These are phyloP conservation scores for Eulimnadia texana DNA, from an alignment of 1,140 invertebrate species.

Conservation along the genomic window DNA sequence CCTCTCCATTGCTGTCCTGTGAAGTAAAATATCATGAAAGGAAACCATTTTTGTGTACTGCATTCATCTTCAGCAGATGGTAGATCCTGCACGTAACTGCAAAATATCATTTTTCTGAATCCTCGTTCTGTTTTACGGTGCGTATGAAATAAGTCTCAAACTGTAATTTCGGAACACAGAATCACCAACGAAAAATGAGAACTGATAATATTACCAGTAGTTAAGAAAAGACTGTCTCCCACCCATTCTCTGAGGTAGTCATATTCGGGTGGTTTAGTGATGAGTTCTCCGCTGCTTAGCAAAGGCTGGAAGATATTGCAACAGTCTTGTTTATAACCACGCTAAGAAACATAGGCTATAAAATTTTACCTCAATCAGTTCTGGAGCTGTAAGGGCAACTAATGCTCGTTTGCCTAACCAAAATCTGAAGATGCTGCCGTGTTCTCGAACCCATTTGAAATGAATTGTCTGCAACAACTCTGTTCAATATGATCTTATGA, in stretches of 20 bases:
- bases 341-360: too few relatives aligned
- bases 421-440: slow-evolving; percentile 16
- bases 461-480: slow-evolving; percentile 4
- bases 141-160: too few relatives aligned
- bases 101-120: too few relatives aligned
- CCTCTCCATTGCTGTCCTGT: slow-evolving; percentile 43
- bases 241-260: slow-evolving; percentile 47
- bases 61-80: too few relatives aligned
- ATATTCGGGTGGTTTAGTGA: slow-evolving; percentile 50
- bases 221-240: slow-evolving; percentile 44
- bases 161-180: too few relatives aligned
- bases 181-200: too few relatives aligned
- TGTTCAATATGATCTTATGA: not conserved
- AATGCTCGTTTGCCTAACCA: slow-evolving; percentile 18
- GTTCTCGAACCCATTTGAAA: slow-evolving; percentile 5
- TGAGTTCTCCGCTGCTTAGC: slow-evolving; percentile 43
- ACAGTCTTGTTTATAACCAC: too few relatives aligned
- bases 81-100: too few relatives aligned
- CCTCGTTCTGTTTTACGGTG: too few relatives aligned
- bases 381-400: slow-evolving; percentile 28
- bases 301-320: slow-evolving; percentile 30
- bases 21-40: too few relatives aligned
- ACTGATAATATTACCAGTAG: slow-evolving; percentile 44
- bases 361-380: slow-evolving; percentile 35
- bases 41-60: too few relatives aligned